Evolutionary conservation across 2,797 vertebrate species (phyloP).

Genomic region (Psittacula derbiana): DNA sequence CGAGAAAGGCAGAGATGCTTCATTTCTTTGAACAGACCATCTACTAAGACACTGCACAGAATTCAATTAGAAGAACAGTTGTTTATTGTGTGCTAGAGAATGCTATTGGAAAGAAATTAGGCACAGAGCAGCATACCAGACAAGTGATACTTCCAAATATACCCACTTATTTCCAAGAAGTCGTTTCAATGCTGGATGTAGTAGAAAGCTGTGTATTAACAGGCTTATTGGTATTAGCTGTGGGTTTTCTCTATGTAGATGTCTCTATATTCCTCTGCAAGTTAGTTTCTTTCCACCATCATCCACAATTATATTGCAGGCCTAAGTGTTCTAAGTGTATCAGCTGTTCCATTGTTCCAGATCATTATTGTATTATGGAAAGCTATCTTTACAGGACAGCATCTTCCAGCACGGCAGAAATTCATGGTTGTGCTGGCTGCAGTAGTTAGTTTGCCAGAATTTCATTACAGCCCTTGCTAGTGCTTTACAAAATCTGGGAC

Average conservation of each 20-base stretch:
- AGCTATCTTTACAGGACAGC: neutral
- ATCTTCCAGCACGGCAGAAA: neutral
- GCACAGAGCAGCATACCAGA: neutral
- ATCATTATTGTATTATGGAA: neutral
- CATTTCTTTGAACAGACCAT: neutral
- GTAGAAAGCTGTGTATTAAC: neutral
- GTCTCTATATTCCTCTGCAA: neutral
- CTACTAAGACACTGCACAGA: neutral
- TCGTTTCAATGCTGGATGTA: neutral
- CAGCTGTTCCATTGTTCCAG: neutral
- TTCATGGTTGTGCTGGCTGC: neutral
- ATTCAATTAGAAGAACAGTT: neutral
- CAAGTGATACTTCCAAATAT: neutral
- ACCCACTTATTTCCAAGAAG: neutral
- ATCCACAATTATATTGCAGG: neutral
- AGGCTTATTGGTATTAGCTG: neutral
- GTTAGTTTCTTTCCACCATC: neutral
- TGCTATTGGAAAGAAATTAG: neutral
- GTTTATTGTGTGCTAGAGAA: neutral
- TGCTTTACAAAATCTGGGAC: constrained; percentile 45
- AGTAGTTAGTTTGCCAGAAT: constrained; percentile 56
- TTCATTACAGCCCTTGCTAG: constrained; percentile 54
- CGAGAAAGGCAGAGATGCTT: neutral
- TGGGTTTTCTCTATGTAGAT: neutral
- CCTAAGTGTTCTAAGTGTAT: neutral